Conservation (phyloP, 2,113 vertebrate species). For the Upupa epops region DNA sequence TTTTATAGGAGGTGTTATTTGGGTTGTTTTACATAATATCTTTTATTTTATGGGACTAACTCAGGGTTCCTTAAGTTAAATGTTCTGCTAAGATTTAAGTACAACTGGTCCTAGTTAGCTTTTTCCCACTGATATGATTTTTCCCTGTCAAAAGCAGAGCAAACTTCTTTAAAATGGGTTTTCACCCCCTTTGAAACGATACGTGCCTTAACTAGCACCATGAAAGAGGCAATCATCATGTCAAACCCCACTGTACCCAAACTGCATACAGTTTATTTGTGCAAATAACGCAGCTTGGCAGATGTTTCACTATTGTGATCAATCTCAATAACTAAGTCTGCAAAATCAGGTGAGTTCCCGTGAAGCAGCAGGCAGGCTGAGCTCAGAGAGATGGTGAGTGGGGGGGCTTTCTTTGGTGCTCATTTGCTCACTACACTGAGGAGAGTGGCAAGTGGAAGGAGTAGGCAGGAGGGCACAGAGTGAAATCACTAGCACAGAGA, state of each 20-base stretch:
- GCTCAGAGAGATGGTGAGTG: neutral
- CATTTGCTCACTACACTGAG: neutral
- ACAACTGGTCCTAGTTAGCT: constrained; percentile 4
- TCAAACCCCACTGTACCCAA: neutral
- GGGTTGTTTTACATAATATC: constrained; percentile 28
- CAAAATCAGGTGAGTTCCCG: neutral
- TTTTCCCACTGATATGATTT: neutral
- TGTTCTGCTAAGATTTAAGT: neutral
- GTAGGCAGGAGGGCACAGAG: neutral
- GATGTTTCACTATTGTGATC: constrained; percentile 10
- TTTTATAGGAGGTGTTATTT: neutral
- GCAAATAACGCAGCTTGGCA: constrained; percentile 33
- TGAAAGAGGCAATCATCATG: neutral
- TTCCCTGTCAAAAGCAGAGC: neutral
- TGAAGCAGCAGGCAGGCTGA: constrained; percentile 11
- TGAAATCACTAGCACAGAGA: neutral
- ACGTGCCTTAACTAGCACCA: neutral
- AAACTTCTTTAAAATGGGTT: constrained; percentile 2
- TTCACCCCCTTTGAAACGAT: neutral
- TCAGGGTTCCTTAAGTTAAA: neutral
- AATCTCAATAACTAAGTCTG: neutral
- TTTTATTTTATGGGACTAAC: constrained; percentile 4
- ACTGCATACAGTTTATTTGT: neutral
- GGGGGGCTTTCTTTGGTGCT: neutral
- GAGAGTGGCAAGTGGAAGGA: neutral